Base-by-base conservation (phyloP, 2,888 invertebrate species). In the Neoaliturus tenellus region DNA sequence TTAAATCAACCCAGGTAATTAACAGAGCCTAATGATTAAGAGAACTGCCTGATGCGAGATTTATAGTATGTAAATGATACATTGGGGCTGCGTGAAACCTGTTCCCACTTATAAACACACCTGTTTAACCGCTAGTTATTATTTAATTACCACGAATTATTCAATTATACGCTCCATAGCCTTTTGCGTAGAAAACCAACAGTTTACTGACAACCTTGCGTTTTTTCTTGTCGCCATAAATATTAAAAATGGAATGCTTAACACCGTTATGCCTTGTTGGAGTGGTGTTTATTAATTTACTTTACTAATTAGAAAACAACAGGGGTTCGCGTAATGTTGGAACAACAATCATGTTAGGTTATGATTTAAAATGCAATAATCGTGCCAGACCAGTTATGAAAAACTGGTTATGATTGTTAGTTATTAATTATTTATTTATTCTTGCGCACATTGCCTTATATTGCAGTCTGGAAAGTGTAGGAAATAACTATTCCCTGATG, bases 31-130 rank as follows among this genome's bases (percentile, higher is more conserved):
- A 44, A 75, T 25, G 75, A 44, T 39, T 8, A n/a, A 44, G 44
- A 41, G 20, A 44, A 48, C 41, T 33, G 28, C 39, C 5, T 6
- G 62, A 10, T 55, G 67, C 17, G 44, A 48, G 75, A 75, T 75
- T 75, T 75, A 75, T 75, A 62, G 75, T 44, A 75, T 75, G 75
- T 75, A 75, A 75, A 75, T 75, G 41, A 75, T 75, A 75, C 75
- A 75, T 44, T 69, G 48, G 75, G 71, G 5, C 71, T 35, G 33
- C 1, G 33, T 4, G 17, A 25, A 75, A 75, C 75, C 75, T 75
- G 75, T 75, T 75, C 44, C 44, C 25, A 20, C 35, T 75, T 35
- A 75, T 75, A 75, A 75, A 75, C 75, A 75, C 75, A 75, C 75
- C 75, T 75, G 75, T 75, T 69, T 75, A 75, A 28, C 75, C 14